phyloP scores from a whole-genome alignment of 1,140 invertebrate genomes.

The Drosophila murphyi region DNA sequence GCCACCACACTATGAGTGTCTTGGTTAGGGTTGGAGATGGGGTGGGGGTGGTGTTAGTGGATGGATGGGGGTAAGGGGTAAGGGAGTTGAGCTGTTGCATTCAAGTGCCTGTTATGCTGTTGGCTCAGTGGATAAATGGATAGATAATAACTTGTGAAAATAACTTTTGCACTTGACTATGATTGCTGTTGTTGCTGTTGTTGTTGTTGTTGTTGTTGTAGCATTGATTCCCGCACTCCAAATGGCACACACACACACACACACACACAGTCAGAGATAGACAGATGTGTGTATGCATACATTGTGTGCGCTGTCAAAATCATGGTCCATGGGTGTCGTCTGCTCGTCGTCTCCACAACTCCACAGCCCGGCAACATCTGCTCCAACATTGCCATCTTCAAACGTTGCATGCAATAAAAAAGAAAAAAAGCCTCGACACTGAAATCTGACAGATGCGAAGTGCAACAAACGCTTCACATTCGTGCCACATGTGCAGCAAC shows the following conservation, averaged over 20 bases:
- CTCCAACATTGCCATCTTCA: not conserved
- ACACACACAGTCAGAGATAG: conserved; percentile 18
- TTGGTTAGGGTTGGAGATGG: no score
- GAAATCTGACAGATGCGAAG: conserved; percentile 78
- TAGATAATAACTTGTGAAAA: conserved; percentile 82
- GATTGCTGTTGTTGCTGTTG: conserved; percentile 29
- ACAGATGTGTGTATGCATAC: not conserved
- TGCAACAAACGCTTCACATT: conserved; percentile 65
- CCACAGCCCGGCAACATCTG: conserved; percentile 9
- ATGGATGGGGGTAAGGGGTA: conserved; percentile 1
- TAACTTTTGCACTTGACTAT: conserved; percentile 71
- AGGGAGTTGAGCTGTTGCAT: conserved; percentile 52
- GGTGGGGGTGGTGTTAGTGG: not conserved
- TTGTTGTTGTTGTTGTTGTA: not conserved
- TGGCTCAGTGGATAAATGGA: conserved; percentile 78
- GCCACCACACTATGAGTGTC: conserved; percentile 32
- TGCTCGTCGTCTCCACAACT: conserved; percentile 22
- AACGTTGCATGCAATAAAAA: conserved; percentile 13
- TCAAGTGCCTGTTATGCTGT: conserved; percentile 48
- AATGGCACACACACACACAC: conserved; percentile 39
- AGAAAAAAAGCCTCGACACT: conserved; percentile 59
- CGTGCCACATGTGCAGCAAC: conserved; percentile 40
- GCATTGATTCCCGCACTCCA: conserved; percentile 37
- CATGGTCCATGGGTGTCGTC: conserved; percentile 59
- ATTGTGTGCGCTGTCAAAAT: conserved; percentile 61